Base-by-base conservation (phyloP, 2,113 vertebrate species). In the Cinclus mexicanus region DNA sequence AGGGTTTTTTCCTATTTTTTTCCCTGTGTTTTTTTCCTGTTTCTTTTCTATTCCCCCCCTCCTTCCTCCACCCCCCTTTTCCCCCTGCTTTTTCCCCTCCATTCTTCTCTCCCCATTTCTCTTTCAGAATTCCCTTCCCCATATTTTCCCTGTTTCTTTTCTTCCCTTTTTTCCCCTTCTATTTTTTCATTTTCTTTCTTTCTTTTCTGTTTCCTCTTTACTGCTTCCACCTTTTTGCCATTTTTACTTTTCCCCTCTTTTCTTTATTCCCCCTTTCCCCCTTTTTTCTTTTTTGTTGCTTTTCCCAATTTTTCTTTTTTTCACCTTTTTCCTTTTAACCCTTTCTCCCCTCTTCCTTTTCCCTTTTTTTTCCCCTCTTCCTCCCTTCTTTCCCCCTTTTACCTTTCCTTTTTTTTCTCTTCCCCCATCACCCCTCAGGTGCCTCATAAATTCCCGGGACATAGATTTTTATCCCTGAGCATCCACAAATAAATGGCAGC, bases 401-500 rank as follows among this genome's bases (percentile, higher is more conserved):
- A 11, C 2, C 2, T 29, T 35, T 23, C 19, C 5, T 3, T 46
- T 83, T 29, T 50, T 24, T 37, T 1, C 8, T 28, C 10, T 49
- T 13, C 3, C 16, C 22, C 14, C 23, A 17, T 7, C 28, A 17
- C 18, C 4, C 41, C 22, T 35, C 35, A 11, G 33, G 26, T 81
- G 28, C 12, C 61, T 57, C 67, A 7, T 70, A 26, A 75, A 50
- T 76, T 67, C 74, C 89, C 0, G 0, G 50, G 14, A 28, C 5
- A 9, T 25, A 9, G 55, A 46, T 64, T 83, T 83, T 81, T 35
- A 22, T 35, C 11, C 6, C 17, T 16, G 35, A 35, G 7, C 21
- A 7, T 15, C 53, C 19, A 15, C 1, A 1, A 49, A 50, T 5
- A n/a, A 42, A 28, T 0, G 5, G 2, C 21, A 39, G 11, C 59